These are phyloP conservation scores for Heterodera schachtii DNA, from an alignment of 1,140 invertebrate genomes.

Conservation along the genomic window DNA sequence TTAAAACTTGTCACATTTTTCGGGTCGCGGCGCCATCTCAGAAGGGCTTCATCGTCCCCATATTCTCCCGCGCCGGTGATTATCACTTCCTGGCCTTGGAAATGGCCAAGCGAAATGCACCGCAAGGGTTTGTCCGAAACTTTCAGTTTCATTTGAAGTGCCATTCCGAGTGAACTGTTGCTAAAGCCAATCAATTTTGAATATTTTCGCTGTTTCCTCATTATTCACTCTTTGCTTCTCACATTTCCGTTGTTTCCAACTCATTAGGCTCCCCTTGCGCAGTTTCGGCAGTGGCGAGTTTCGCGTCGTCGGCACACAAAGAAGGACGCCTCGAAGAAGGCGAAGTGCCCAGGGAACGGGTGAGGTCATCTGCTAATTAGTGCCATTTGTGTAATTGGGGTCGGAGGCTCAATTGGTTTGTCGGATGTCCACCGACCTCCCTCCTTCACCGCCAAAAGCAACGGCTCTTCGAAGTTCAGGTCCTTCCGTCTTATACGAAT, in stretches of 20 bases:
- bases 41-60: conserved; percentile 69
- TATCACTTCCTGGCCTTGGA: conserved; percentile 64
- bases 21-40: conserved; percentile 68
- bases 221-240: neutral
- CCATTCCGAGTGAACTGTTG: conserved; percentile 40
- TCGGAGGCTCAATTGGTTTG: neutral
- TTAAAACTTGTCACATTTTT: conserved; percentile 37
- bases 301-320: neutral
- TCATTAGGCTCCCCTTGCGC: neutral
- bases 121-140: conserved; percentile 68
- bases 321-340: neutral
- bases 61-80: conserved; percentile 69
- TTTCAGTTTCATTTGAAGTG: conserved; percentile 51
- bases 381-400: too few relatives aligned
- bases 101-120: conserved; percentile 63
- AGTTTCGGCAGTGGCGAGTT: neutral
- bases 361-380: neutral
- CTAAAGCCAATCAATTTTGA: conserved; percentile 12
- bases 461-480: conserved; percentile 47
- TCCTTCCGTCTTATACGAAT: conserved; percentile 43
- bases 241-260: conserved; percentile 30
- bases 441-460: conserved; percentile 50
- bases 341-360: neutral
- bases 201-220: neutral
- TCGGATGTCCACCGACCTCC: conserved; percentile 25